phyloP scores from a whole-genome alignment of 2,888 invertebrate genomes.

The Dastarcus helophoroides region DNA sequence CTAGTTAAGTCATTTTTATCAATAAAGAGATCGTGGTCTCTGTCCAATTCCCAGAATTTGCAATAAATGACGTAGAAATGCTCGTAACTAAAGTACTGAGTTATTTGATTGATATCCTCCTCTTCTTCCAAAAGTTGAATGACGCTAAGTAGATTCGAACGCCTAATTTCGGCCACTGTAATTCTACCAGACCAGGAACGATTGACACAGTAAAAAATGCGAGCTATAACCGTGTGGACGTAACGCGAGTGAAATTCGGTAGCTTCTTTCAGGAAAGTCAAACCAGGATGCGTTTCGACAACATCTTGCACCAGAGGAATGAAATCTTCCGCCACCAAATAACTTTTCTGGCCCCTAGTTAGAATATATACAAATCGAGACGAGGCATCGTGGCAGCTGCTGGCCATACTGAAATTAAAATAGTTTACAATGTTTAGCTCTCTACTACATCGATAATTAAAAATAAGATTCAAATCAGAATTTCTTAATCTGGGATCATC shows the following conservation, averaged over 20 bases:
- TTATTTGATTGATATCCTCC: constrained; percentile 93
- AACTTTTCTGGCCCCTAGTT: constrained; percentile 57
- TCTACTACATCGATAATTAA: background rate
- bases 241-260: constrained; percentile 98
- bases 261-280: constrained; percentile 94
- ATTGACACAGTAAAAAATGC: constrained; percentile 88
- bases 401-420: constrained; percentile 53
- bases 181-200: constrained; percentile 94
- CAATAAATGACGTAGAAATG: constrained; percentile 99
- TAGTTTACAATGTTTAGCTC: background rate
- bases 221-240: constrained; percentile 95
- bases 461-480: no score
- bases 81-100: constrained; percentile 90
- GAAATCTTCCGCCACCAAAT: constrained; percentile 80
- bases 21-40: constrained; percentile 95
- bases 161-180: constrained; percentile 75
- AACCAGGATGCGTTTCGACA: constrained; percentile 96
- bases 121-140: constrained; percentile 83
- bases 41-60: constrained; percentile 99
- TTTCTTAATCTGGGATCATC: no score
- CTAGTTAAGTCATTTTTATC: constrained; percentile 86
- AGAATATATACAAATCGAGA: constrained; percentile 81
- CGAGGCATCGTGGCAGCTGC: constrained; percentile 77
- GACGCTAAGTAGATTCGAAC: constrained; percentile 78
- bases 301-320: constrained; percentile 91